Conservation (phyloP, 2,888 invertebrate genomes). For the Anthrax anthrax region DNA sequence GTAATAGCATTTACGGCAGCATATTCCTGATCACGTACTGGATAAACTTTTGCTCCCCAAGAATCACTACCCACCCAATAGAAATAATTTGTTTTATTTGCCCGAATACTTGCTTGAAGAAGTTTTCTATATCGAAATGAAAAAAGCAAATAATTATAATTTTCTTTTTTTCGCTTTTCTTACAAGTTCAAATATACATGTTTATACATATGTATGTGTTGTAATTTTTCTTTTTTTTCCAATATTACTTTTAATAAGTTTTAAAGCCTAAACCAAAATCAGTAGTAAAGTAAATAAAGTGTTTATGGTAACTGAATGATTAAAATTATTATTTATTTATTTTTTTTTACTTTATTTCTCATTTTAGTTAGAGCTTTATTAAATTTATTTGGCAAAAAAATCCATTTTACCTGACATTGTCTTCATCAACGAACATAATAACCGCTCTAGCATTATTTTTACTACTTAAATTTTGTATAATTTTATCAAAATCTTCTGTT, state of each 20-base stretch:
- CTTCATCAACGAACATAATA: slow-evolving; percentile 58
- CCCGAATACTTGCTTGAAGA: slow-evolving; percentile 42
- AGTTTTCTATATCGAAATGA: slow-evolving; percentile 37
- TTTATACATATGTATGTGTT: too few species aligned
- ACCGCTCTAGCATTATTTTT: slow-evolving; percentile 48
- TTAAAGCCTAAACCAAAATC: too few species aligned
- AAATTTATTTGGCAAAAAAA: slow-evolving; percentile 19
- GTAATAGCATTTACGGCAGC: slow-evolving; percentile 48
- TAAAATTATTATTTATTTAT: too few species aligned
- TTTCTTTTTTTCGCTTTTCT: too few species aligned
- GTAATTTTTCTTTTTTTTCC: too few species aligned
- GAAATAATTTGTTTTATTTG: slow-evolving; percentile 44
- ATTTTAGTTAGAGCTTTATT: too few species aligned
- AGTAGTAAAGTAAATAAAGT: too few species aligned
- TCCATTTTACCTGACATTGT: slow-evolving; percentile 41
- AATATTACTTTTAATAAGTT: too few species aligned
- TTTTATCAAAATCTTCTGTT: slow-evolving; percentile 42
- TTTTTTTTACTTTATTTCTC: too few species aligned
- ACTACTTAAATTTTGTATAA: slow-evolving; percentile 41
- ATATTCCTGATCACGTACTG: slow-evolving; percentile 44
- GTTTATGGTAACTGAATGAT: too few species aligned
- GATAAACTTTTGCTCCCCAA: slow-evolving; percentile 52
- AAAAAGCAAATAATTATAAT: too few species aligned
- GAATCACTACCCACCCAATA: slow-evolving; percentile 58
- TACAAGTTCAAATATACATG: too few species aligned